Evolutionary conservation across 2,888 invertebrate genomes (phyloP), one percentile per base, ranked within the genome.

Genomic region (Myopa tessellatipennis): DNA sequence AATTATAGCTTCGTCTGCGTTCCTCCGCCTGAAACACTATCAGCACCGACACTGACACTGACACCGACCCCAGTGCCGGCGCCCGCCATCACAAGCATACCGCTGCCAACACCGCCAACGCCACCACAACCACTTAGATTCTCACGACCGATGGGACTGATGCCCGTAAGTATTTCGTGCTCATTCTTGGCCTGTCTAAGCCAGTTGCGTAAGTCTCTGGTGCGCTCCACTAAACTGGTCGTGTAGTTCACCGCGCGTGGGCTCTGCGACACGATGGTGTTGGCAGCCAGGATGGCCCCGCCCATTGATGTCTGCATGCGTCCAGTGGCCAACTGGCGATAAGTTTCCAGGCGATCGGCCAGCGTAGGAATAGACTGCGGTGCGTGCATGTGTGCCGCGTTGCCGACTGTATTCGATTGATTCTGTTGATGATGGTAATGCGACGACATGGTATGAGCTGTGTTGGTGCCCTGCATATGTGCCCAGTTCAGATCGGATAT

Each of bases 131-230:
- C 38, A 3, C 4, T 38, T 34, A 38, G 16, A 38, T 36, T 34
- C 36, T 65, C 65, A 10, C 65, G 79, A 69, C 68, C 61, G 50
- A 58, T 65, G 36, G 16, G n/a, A 18, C n/a, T 40, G n/a, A 83
- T 79, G 16, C 85, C 86, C 1, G 85, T 84, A 7, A 87, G 81
- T 36, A 89, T 81, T 38, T 89, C 89, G 70, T 89, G 89, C 85
- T 89, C 89, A 65, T 86, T 88, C 82, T 89, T 89, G 0, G 89
- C 89, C 82, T 93, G 93, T 18, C 92, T 90, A 78, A 93, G 85
- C 93, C 93, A 93, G 83, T 93, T 93, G 79, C 93, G 90, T 78
- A 93, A 88, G 83, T 93, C 93, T 76, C 92, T 90, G 1, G 93
- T 93, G 55, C 93, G 90, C 83, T 93, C 93, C 70, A 92, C 92